Base-by-base conservation (phyloP, 2,113 vertebrate species). In the Ptyas mucosa region DNA sequence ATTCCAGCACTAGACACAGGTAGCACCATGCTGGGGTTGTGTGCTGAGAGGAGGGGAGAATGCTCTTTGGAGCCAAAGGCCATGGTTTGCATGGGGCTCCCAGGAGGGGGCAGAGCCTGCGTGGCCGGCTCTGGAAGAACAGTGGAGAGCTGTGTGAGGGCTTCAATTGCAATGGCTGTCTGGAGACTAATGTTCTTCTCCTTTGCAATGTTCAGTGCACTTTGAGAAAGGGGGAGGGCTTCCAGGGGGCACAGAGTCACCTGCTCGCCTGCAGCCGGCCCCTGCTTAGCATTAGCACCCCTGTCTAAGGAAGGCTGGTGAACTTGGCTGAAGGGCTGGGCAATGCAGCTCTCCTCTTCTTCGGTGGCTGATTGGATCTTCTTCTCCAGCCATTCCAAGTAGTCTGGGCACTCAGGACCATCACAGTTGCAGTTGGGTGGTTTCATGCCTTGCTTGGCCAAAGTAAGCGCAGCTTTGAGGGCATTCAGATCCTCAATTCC, bases 321-420 rank as follows among this genome's bases (percentile, higher is more conserved):
- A 58, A 89, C 2, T 1, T 93, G 4, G 3, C 64, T 8, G 0
- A 61, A 81, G 1, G 5, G 87, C 87, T 96, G 93, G 89, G 93
- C 96, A 2, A 95, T 5, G 10, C 8, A 39, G 54, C 34, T 39
- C 57, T 97, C 97, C 87, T 94, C 94, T 8, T 94, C 96, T 6
- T 94, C 95, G 0, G 95, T 95, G 92, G 98, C 98, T 54, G 98
- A 97, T 96, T 98, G 98, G 95, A 99, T 99, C 97, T 99, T 99
- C 94, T 98, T 99, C 97, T 99, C 98, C 96, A 99, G 97, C 99
- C 99, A 99, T 95, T 99, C 99, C 97, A 99, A 98, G 98, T 99
- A 99, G 97, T 99, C 99, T 0, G 99, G 99, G 97, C 99, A 99
- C 93, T 99, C 99, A 0, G 98, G 99, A 94, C 99, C 99, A 3